phyloP scores from a whole-genome alignment of 1,140 invertebrate genomes.

The Telenomus remus region DNA sequence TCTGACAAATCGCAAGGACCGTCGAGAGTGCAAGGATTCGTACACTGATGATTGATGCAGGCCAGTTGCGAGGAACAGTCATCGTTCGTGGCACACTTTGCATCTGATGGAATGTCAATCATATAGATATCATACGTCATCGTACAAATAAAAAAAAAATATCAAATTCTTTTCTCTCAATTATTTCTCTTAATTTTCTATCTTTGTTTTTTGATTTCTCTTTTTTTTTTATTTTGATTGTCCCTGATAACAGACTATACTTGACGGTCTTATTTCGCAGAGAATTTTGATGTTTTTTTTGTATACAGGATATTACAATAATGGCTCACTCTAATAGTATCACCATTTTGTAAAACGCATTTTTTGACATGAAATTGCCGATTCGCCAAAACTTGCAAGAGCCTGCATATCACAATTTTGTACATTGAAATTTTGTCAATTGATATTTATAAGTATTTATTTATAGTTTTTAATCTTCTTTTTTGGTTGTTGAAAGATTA shows the following conservation, averaged over 20 bases:
- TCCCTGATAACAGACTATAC: background rate
- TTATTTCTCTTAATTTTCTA: slow-evolving; percentile 3
- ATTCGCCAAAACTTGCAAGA: slow-evolving; percentile 53
- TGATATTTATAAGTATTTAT: background rate
- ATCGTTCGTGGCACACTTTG: slow-evolving; percentile 81
- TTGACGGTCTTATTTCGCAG: background rate
- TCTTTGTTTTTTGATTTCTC: background rate
- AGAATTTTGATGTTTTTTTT: slow-evolving; percentile 6
- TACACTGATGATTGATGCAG: slow-evolving; percentile 85
- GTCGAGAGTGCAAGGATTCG: slow-evolving; percentile 82
- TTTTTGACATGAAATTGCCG: slow-evolving; percentile 11
- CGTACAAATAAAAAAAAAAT: background rate
- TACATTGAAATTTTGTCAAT: slow-evolving; percentile 21
- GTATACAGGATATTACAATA: slow-evolving; percentile 60
- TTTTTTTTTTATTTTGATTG: slow-evolving; percentile 6
- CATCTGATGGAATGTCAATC: slow-evolving; percentile 75
- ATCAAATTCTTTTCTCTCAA: background rate
- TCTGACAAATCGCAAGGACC: slow-evolving; percentile 82
- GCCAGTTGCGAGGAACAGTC: slow-evolving; percentile 85
- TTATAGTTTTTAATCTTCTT: slow-evolving; percentile 5
- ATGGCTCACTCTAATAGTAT: slow-evolving; percentile 44
- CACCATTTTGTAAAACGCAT: slow-evolving; percentile 49
- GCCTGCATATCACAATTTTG: slow-evolving; percentile 53
- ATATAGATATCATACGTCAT: slow-evolving; percentile 44
- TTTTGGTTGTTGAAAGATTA: slow-evolving; percentile 19